Base-by-base conservation (phyloP, 2,888 invertebrate genomes). In the Xestia xanthographa region DNA sequence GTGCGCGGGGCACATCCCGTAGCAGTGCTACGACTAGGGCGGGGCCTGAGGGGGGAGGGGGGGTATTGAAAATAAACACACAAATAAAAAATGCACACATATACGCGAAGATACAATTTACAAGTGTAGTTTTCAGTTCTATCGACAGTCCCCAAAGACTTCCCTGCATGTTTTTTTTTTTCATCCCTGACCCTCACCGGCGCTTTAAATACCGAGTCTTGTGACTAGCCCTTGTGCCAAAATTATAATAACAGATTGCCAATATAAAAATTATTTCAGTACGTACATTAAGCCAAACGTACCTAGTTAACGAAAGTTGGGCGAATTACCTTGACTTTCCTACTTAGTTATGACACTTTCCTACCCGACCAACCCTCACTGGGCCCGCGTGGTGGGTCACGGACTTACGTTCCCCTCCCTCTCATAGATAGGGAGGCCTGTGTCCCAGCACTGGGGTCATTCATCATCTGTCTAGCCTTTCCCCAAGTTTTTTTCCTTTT, bases 171-270 rank as follows among this genome's bases (percentile, higher is more conserved):
- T 34, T 43, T 45, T 50, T 38, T 20, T 45, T 41, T 34, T 34
- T 12, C 34, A 50, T 62, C 4, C 9, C 1, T 34, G 5, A 5
- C 20, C 34, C 12, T n/a, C 29, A 20, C n/a, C 12, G 38, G 14
- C 17, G 45, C n/a, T 41, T 72, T 12, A 20, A 26, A 34, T 50
- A 8, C 43, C 9, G n/a, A 56, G 48, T 50, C 58, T 20, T 26
- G 48, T 22, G 11, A 43, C 41, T 20, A 72, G 72, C 56, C 45
- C 34, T 43, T 67, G 41, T 75, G 78, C 77, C 77, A 77, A 77
- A n/a, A 75, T 75, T 45, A 45, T 14, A 14, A 63, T n/a, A 41
- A 41, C 17, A 63, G 14, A 41, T 63, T 77, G 78, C 75, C 75
- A 78, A 75, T n/a, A 20, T 17, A 48, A 66, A 75, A 45, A 78